Evolutionary conservation across 2,797 vertebrate species (phyloP).

Genomic region (Siniperca scherzeri): DNA sequence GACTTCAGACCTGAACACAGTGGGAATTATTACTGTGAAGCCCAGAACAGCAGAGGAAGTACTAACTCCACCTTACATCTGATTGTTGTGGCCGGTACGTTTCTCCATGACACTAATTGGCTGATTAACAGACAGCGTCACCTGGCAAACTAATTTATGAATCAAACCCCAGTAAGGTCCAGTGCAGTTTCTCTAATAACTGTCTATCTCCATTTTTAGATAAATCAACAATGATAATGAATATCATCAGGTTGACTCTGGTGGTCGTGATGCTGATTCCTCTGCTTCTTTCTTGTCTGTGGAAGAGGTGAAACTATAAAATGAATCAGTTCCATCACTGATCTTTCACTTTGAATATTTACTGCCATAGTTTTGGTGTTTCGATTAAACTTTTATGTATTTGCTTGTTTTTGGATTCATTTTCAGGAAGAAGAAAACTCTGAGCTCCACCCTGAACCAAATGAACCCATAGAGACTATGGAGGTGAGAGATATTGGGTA

Average conservation of each 20-base stretch:
- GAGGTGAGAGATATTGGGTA: too few species aligned
- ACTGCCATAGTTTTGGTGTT: neutral
- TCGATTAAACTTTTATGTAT: too few species aligned
- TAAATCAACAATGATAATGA: too few species aligned
- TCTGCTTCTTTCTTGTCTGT: neutral
- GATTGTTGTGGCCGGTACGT: slow-evolving; percentile 16
- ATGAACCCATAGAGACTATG: too few species aligned
- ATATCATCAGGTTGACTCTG: too few species aligned
- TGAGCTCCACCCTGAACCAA: too few species aligned
- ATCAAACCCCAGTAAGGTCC: neutral
- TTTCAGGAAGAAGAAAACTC: too few species aligned
- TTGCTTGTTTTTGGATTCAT: too few species aligned
- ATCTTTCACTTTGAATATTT: neutral
- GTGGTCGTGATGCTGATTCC: too few species aligned
- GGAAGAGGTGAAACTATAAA: slow-evolving; percentile 1
- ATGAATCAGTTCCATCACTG: neutral
- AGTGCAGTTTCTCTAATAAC: neutral
- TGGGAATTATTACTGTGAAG: slow-evolving; percentile 61
- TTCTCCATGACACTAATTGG: too few species aligned
- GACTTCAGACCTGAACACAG: too few species aligned
- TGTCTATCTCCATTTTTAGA: neutral
- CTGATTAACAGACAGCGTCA: too few species aligned
- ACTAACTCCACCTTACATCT: neutral
- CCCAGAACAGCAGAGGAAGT: slow-evolving; percentile 38
- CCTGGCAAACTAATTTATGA: neutral